Evolutionary conservation across 2,113 vertebrate species (phyloP), one percentile per base, ranked within the genome.

Genomic region (Leptobrachium leishanense): DNA sequence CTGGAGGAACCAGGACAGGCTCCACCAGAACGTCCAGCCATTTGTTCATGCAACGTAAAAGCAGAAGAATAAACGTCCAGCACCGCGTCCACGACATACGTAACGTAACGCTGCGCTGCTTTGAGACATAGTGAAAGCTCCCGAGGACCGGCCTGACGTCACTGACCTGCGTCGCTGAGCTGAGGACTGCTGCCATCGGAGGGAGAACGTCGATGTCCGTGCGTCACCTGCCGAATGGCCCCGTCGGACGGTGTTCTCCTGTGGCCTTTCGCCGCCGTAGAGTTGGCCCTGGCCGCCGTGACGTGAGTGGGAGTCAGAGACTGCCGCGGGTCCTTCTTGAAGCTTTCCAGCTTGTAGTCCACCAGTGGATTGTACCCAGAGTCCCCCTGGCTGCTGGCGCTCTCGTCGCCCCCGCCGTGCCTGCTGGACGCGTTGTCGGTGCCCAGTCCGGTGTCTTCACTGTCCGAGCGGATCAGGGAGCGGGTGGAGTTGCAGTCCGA

Each of bases 401-500:
- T 0, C 50, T 54, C 62, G 3, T 59, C 43, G 0, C 79, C 78
- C 0, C 6, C 77, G 63, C 74, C 13, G 77, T 72, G 2, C 64
- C 59, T 1, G 55, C 40, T 57, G 71, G 70, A 12, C 13, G 43
- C 12, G 40, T 39, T 67, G 13, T 79, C 77, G 41, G 5, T 20
- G 31, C 39, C 70, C 6, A 85, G 80, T 9, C 88, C 70, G 2
- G 85, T 90, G 13, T 96, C 95, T 0, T 96, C 95, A 0, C 92
- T 92, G 88, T 97, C 95, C 0, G 95, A 96, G 84, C 90, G 94
- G 71, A 97, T 90, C 43, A 97, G 91, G 31, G 95, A 96, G 40
- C 94, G 94, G 74, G 95, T 96, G 86, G 95, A 96, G 90, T 95
- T 96, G 89, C 96, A 96, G 88, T 97, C 96, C 0, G 95, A 97